Conservation (phyloP, 2,888 invertebrate species). For the Venusia cambrica region DNA sequence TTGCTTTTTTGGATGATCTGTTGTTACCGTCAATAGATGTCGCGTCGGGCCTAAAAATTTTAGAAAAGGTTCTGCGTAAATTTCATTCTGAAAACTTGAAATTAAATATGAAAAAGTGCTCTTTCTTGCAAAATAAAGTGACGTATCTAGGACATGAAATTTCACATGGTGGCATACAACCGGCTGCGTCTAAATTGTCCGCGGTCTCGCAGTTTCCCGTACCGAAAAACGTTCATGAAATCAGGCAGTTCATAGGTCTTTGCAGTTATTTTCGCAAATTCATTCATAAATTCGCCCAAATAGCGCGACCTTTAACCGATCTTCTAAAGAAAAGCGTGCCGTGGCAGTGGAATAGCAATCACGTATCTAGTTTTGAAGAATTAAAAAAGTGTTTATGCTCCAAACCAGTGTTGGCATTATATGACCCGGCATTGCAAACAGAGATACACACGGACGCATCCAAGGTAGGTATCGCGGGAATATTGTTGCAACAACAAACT, state of each 20-base stretch:
- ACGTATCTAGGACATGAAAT: conserved; percentile 34
- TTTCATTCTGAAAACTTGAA: conserved; percentile 15
- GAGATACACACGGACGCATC: too few species aligned
- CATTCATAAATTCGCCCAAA: conserved; percentile 32
- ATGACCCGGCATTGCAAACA: background rate
- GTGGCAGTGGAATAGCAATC: background rate
- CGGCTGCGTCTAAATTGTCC: conserved; percentile 27
- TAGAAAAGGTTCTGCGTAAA: conserved; percentile 1
- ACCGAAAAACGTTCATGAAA: conserved; percentile 31
- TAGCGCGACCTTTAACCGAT: conserved; percentile 22
- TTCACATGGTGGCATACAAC: conserved; percentile 25
- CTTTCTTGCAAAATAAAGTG: conserved; percentile 30
- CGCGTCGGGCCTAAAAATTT: background rate
- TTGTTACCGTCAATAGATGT: background rate
- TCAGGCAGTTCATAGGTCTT: conserved; percentile 35
- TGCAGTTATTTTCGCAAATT: conserved; percentile 37
- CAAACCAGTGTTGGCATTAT: conserved; percentile 31
- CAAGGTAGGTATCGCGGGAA: too few species aligned
- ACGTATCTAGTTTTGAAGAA: conserved; percentile 8
- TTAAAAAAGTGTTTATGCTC: conserved; percentile 24
- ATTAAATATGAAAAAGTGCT: conserved; percentile 32
- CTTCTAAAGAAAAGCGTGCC: background rate
- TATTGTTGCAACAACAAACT: too few species aligned
- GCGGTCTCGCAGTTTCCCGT: conserved; percentile 27
- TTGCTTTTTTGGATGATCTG: too few species aligned